Conservation (phyloP, 2,113 vertebrate species). For the Megaceryle maxima region DNA sequence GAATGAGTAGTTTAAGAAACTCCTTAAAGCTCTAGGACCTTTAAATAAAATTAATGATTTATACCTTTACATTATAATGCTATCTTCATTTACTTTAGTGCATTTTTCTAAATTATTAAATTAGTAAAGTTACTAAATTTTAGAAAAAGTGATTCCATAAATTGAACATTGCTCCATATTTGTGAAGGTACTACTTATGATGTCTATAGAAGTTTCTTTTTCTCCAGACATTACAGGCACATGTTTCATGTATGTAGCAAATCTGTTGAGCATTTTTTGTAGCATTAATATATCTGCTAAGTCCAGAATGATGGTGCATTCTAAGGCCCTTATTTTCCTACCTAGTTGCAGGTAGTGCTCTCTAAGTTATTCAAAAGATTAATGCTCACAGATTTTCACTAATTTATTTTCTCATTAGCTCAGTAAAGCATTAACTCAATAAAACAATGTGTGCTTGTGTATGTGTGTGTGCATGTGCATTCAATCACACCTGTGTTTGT, state of each 20-base stretch:
- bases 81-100: not conserved
- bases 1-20: not conserved
- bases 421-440: not conserved
- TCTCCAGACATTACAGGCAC: not conserved
- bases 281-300: not conserved
- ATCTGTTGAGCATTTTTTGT: not conserved
- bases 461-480: accelerated
- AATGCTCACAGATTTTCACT: not conserved
- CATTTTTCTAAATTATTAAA: not conserved
- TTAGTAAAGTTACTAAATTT: not conserved
- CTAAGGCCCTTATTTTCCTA: not conserved
- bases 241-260: not conserved
- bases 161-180: not conserved
- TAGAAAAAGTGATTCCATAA: not conserved
- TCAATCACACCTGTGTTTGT: accelerated
- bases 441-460: not conserved
- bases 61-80: not conserved
- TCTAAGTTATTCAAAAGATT: not conserved
- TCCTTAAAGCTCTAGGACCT: not conserved
- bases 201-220: not conserved
- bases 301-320: not conserved
- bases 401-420: not conserved
- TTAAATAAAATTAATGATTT: not conserved
- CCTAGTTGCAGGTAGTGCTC: not conserved
- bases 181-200: not conserved